These are phyloP conservation scores for Parapsyche elsis DNA, from an alignment of 1,140 invertebrate species.

Conservation along the genomic window DNA sequence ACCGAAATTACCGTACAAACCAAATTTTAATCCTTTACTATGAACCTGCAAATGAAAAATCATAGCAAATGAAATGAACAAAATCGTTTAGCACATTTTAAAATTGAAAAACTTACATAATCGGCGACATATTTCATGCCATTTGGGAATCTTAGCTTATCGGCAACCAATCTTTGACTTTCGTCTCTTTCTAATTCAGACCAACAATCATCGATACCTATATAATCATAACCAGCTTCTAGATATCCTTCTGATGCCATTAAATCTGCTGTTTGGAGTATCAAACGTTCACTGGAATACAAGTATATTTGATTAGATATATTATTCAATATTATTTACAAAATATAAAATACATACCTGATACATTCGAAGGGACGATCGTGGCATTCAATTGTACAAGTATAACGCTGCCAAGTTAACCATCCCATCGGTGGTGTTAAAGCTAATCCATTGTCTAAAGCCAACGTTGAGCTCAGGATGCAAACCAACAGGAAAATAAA, in stretches of 20 bases:
- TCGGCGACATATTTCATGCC: slow-evolving; percentile 84
- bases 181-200: slow-evolving; percentile 74
- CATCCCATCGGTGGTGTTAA: slow-evolving; percentile 79
- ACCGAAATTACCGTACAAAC: slow-evolving; percentile 90
- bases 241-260: slow-evolving; percentile 83
- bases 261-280: slow-evolving; percentile 82
- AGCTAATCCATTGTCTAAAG: slow-evolving; percentile 62
- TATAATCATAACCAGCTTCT: slow-evolving; percentile 84
- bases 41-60: slow-evolving; percentile 64
- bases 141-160: slow-evolving; percentile 81
- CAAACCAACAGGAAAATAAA: background rate
- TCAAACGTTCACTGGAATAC: slow-evolving; percentile 78
- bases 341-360: slow-evolving; percentile 60
- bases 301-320: background rate
- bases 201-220: slow-evolving; percentile 94
- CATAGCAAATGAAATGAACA: background rate
- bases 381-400: slow-evolving; percentile 77
- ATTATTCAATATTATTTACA: background rate
- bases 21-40: slow-evolving; percentile 82
- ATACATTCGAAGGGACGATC: slow-evolving; percentile 77
- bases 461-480: background rate
- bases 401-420: slow-evolving; percentile 80
- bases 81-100: background rate
- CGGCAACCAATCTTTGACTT: slow-evolving; percentile 76
- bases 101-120: slow-evolving; percentile 74